A percentile compares a stretch with the other conserved stretches of the same genome.
These are phyloP conservation scores for Hylaeus anthracinus DNA, from an alignment of 1,140 invertebrate species.

Conservation along the genomic window DNA sequence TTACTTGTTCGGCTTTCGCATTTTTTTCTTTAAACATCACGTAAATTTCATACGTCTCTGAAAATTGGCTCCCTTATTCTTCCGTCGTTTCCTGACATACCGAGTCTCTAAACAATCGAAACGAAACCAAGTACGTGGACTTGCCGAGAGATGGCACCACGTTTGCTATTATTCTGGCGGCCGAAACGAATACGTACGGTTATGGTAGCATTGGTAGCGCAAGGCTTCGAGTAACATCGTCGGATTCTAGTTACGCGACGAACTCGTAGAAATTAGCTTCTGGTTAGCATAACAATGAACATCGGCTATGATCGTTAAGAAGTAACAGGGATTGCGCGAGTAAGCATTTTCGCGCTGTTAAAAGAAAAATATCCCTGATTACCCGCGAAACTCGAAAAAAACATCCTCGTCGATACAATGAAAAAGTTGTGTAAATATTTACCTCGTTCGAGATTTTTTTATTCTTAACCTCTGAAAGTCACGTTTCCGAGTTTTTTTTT, in stretches of 20 bases:
- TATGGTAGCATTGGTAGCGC: neutral
- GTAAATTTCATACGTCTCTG: too few species aligned
- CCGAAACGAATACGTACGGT: neutral
- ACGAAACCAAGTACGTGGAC: neutral
- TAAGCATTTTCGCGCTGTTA: neutral
- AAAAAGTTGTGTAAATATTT: neutral
- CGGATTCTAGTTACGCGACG: neutral
- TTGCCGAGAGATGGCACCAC: conserved; percentile 58
- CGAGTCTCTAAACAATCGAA: neutral
- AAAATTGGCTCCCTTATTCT: neutral
- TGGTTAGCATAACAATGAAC: conserved; percentile 26
- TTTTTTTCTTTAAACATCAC: too few species aligned
- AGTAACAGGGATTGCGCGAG: conserved; percentile 10
- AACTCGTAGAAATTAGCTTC: conserved; percentile 30
- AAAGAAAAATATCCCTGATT: too few species aligned
- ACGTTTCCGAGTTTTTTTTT: too few species aligned
- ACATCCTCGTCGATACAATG: too few species aligned
- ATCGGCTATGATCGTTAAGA: conserved; percentile 23
- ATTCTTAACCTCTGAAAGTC: too few species aligned
- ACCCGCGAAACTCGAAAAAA: too few species aligned
- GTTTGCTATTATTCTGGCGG: neutral
- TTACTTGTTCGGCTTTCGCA: too few species aligned
- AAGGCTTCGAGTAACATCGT: neutral
- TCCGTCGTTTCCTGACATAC: neutral
- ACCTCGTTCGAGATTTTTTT: too few species aligned